Conservation (phyloP, 2,113 vertebrate genomes). For the Egretta garzetta region DNA sequence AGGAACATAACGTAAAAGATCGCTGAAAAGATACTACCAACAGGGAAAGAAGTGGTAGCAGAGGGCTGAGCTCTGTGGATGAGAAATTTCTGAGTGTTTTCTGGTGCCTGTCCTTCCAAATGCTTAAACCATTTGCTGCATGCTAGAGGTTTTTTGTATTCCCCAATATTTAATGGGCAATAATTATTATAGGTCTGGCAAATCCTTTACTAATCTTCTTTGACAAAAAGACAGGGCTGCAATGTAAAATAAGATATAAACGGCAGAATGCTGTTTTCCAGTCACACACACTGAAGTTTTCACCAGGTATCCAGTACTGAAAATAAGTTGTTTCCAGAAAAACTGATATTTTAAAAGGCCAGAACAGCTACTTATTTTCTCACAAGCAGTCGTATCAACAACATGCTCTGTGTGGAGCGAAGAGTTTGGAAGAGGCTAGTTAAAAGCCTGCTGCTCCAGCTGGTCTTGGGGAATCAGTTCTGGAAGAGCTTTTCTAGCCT, state of each 20-base stretch:
- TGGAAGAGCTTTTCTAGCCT: not conserved
- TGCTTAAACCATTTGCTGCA: fast-evolving
- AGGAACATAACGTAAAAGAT: not conserved
- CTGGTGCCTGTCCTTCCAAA: not conserved
- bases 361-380: not conserved
- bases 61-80: not conserved
- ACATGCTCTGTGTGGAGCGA: not conserved
- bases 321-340: not conserved
- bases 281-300: not conserved
- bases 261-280: not conserved
- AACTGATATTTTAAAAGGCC: not conserved
- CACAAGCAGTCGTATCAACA: not conserved
- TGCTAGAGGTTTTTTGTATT: not conserved
- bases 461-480: not conserved
- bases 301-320: not conserved
- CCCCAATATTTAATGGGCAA: fast-evolving
- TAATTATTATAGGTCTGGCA: not conserved
- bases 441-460: not conserved
- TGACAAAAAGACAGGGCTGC: not conserved
- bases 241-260: fast-evolving
- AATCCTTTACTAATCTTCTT: not conserved
- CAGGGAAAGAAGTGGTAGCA: not conserved
- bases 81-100: not conserved
- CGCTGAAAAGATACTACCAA: not conserved
- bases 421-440: not conserved